Conservation (phyloP, 92 coral and sea anemone species). For the Palythoa grandiflora region DNA sequence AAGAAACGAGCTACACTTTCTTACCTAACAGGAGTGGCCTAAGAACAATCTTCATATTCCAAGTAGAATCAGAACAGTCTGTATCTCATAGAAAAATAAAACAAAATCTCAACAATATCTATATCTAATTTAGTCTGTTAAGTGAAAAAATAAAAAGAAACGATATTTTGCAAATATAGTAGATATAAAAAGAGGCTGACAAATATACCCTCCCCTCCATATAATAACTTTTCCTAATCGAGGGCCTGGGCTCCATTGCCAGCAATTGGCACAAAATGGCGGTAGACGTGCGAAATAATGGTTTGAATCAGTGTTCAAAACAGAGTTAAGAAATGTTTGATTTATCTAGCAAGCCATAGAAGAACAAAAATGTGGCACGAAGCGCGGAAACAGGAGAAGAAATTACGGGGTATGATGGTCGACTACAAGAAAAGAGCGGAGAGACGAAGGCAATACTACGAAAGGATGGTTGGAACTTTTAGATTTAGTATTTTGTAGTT, state of each 20-base stretch:
- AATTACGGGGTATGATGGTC: conserved; percentile 97
- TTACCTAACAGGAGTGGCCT: conserved; percentile 5
- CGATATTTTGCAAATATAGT: not conserved
- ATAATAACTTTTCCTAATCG: not conserved
- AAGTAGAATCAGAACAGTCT: not conserved
- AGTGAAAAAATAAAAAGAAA: not conserved
- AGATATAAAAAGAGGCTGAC: not conserved
- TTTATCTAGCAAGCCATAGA: not conserved
- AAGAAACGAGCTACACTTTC: not conserved
- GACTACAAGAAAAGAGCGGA: conserved; percentile 95
- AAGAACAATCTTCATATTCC: not conserved
- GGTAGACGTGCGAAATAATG: not conserved
- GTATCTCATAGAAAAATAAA: not conserved
- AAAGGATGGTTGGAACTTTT: conserved; percentile 82
- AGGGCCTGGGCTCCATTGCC: conserved; percentile 9
- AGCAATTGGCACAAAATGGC: conserved; percentile 5
- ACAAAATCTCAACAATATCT: not conserved
- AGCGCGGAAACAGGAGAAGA: conserved; percentile 94
- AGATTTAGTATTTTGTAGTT: conserved; percentile 43
- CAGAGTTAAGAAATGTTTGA: not conserved
- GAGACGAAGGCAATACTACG: conserved; percentile 93
- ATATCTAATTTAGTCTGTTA: not conserved
- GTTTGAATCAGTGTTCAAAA: not conserved
- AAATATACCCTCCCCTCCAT: conserved; percentile 9
- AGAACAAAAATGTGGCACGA: conserved; percentile 95